Conservation (phyloP, 2,113 vertebrate species). For the Euleptes europaea region DNA sequence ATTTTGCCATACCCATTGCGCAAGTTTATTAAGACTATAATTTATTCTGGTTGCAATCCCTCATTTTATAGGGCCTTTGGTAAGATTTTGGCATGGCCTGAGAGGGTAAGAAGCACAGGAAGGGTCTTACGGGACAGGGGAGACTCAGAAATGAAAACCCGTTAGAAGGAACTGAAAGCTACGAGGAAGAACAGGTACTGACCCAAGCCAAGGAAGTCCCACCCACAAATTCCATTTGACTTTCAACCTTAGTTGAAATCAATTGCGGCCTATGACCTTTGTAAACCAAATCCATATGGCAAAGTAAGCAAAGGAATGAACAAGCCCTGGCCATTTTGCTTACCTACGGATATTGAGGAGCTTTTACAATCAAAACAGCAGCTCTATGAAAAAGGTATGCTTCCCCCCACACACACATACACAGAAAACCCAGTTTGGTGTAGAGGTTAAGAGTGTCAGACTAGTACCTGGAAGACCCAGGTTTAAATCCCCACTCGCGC, state of each 20-base stretch:
- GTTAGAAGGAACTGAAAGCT: neutral
- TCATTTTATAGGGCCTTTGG: neutral
- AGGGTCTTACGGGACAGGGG: neutral
- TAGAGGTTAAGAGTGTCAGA: no score
- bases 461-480: no score
- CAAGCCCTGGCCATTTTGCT: neutral
- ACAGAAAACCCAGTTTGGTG: no score
- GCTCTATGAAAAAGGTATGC: conserved; percentile 17
- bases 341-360: conserved; percentile 33
- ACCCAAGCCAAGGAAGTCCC: no score
- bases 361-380: conserved; percentile 12
- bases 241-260: neutral
- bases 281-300: neutral
- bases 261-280: neutral
- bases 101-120: neutral
- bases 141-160: neutral
- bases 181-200: neutral
- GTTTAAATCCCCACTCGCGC: no score
- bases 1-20: no score
- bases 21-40: neutral
- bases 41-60: neutral
- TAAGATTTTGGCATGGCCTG: neutral
- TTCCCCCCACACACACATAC: neutral
- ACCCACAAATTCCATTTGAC: neutral
- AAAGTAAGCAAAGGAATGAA: neutral